Evolutionary conservation across 2,797 vertebrate species (phyloP).

Genomic region (Anabacerthia variegaticeps): DNA sequence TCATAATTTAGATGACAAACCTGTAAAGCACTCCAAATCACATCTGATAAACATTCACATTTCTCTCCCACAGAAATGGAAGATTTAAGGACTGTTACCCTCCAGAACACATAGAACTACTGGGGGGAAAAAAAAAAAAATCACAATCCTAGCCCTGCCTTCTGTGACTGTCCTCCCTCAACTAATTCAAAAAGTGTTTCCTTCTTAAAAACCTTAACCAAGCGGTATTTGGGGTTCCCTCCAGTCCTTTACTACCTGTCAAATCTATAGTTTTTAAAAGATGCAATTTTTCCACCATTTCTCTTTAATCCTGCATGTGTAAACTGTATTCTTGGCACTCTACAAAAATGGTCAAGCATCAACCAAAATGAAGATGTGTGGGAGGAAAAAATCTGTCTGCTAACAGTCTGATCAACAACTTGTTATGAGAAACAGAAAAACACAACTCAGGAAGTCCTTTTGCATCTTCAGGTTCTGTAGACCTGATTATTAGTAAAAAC

Average conservation of each 20-base stretch:
- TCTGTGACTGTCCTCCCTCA: not conserved
- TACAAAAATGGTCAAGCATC: not conserved
- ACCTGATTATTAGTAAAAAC: not conserved
- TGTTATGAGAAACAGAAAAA: slow-evolving; percentile 32
- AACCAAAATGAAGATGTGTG: not conserved
- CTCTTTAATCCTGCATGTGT: not conserved
- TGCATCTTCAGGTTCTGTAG: not conserved
- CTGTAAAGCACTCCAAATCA: not conserved
- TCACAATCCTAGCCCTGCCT: not conserved
- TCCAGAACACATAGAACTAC: not conserved
- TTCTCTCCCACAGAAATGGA: not conserved
- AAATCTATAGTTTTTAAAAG: not conserved
- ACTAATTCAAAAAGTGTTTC: not conserved
- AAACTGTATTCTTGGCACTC: not conserved
- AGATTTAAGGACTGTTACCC: not conserved
- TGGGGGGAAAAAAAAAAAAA: too few relatives aligned
- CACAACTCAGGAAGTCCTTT: not conserved
- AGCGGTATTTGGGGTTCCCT: not conserved
- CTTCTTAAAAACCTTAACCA: not conserved
- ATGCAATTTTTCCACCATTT: not conserved
- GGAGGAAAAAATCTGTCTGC: slow-evolving; percentile 47
- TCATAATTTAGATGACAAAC: not conserved
- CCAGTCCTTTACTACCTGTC: not conserved
- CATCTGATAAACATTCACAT: not conserved
- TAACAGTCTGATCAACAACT: slow-evolving; percentile 34